Evolutionary conservation across 2,888 invertebrate species (phyloP), one percentile per base, ranked within the genome.

Genomic region (Parthenolecanium corni): DNA sequence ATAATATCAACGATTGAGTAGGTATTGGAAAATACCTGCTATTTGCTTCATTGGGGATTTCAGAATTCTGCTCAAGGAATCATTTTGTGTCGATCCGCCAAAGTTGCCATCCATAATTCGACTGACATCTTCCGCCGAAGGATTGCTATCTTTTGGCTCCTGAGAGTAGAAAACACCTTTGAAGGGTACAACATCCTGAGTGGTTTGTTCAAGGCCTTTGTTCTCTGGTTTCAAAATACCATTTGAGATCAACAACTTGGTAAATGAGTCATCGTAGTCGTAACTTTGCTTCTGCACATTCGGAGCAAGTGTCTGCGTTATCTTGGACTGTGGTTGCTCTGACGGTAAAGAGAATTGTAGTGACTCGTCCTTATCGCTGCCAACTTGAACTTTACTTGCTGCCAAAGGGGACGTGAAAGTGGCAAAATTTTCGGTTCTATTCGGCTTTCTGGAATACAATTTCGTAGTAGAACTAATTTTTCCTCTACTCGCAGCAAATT

Each of bases 231-330:
- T 58, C 2, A 47, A 21, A 5, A 58, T 58, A 9, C 58, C 58
- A 21, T 58, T 58, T 14, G 58, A 58, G 49, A 58, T 58, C 38
- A 58, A 49, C 1, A 58, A 14, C 36, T 49, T 47, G 1, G 58
- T 58, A 31, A 58, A 58, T n/a, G 58, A 49, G 65, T 64, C 64
- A 67, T 69, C 68, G 66, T 67, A 67, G 63, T 68, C 67, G 66
- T 69, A 68, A 66, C 75, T 74, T 71, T 77, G 78, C 71, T 79
- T 76, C 6, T 46, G 56, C 11, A 14, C n/a, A 14, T 14, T 42
- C 14, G 49, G 21, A 14, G 20, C 21, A 14, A 11, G 18, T 1
- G 49, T 9, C 21, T 20, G 77, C 77, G 77, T 78, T 77, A 64
- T 64, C 67, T 11, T 20, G 1, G 49, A 5, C 21, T 5, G 77